Percentiles rank a stretch among this genome's conserved stretches.
These are phyloP conservation scores for Misgurnus mizolepis DNA, from an alignment of 2,113 vertebrate genomes.

Conservation along the genomic window DNA sequence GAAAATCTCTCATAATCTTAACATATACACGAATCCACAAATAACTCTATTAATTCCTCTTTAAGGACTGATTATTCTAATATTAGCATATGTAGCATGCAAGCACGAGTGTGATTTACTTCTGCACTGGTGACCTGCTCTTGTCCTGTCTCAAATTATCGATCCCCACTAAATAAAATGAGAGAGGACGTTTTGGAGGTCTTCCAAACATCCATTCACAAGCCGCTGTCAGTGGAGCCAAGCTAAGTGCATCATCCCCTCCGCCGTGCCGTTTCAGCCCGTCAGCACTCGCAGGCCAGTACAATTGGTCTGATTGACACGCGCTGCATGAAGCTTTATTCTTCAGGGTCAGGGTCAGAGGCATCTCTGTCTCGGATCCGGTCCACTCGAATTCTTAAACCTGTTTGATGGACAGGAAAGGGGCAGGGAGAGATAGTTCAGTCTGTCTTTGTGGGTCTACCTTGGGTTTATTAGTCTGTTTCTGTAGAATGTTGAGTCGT, in stretches of 20 bases:
- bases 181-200: constrained; percentile 48
- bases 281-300: constrained; percentile 33
- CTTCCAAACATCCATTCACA: constrained; percentile 52
- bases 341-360: constrained; percentile 42
- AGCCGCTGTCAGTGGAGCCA: constrained; percentile 32
- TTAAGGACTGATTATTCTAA: too few species aligned
- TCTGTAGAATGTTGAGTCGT: constrained; percentile 1
- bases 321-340: constrained; percentile 41
- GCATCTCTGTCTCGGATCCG: constrained; percentile 26
- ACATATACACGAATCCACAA: too few species aligned
- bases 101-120: constrained; percentile 6
- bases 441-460: constrained; percentile 34
- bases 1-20: too few species aligned
- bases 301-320: constrained; percentile 53
- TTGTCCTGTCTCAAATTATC: constrained; percentile 35
- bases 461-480: constrained; percentile 26
- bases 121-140: constrained; percentile 15
- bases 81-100: neutral
- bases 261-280: constrained; percentile 5
- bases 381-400: constrained; percentile 39
- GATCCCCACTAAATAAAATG: constrained; percentile 47
- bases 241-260: constrained; percentile 23
- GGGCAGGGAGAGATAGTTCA: constrained; percentile 22
- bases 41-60: too few species aligned
- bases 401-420: constrained; percentile 34